Conservation (phyloP, 2,113 vertebrate genomes). For the Parus major region DNA sequence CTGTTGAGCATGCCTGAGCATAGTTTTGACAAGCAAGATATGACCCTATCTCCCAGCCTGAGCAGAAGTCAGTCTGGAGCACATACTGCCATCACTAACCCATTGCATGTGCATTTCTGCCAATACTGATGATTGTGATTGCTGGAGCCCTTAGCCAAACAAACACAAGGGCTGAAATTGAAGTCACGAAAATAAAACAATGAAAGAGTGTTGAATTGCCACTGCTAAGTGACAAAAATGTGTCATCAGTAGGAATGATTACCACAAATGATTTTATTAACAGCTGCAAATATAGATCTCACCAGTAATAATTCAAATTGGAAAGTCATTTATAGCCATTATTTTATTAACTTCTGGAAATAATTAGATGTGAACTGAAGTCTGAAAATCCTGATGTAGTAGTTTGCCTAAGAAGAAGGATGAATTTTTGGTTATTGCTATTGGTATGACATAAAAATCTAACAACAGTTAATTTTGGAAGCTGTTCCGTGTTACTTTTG, state of each 20-base stretch:
- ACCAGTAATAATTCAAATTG: neutral
- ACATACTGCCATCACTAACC: neutral
- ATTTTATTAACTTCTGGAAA: neutral
- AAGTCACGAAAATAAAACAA: neutral
- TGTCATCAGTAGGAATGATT: neutral
- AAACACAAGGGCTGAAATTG: neutral
- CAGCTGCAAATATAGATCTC: neutral
- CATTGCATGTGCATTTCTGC: neutral
- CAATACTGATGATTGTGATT: neutral
- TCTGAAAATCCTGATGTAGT: neutral
- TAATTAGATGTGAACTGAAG: neutral
- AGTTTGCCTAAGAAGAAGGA: neutral
- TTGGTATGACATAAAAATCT: neutral
- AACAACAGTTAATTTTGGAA: neutral
- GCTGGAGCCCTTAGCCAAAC: neutral
- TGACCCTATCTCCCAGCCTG: neutral
- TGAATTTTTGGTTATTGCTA: neutral
- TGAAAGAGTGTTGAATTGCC: neutral
- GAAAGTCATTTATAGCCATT: neutral
- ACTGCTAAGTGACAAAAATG: neutral
- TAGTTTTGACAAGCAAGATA: neutral
- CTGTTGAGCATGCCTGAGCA: neutral
- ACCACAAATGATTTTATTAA: neutral
- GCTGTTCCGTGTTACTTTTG: neutral
- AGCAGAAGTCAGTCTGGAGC: neutral